Base-by-base conservation (phyloP, 2,888 invertebrate species). In the Noctua janthe region DNA sequence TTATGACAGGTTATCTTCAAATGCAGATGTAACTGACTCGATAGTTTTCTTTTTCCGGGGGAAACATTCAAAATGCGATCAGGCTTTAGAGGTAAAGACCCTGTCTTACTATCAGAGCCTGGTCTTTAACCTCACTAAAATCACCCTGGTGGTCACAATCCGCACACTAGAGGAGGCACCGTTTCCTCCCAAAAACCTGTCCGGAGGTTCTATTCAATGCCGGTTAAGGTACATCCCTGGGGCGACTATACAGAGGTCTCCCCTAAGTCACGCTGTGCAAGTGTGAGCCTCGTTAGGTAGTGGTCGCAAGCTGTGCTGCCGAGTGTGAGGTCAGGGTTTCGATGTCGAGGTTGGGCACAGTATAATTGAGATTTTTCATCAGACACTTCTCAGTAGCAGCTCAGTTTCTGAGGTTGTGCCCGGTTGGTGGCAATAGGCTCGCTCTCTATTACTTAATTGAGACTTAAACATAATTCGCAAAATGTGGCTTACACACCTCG, bases 361-460 rank as follows among this genome's bases (percentile, higher is more conserved):
- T 56, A 23, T 23, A 10, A 23, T 23, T 54, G 10, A 54, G 29
- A 3, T 23, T 54, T 54, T 56, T 56, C 56, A 56, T 23, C 56
- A 23, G 23, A 17, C 23, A 23, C 3, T 23, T 56, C 11, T 23
- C 11, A n/a, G 56, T 56, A 4, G 10, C 56, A 23, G 13, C 59
- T 1, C 59, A 0, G 0, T 0, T 0, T n/a, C 1, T n/a, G 59
- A n/a, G 5, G 5, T 6, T 62, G 7, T 62, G 29, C n/a, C n/a
- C n/a, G 5, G 5, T 2, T n/a, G 59, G 5, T 59, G 13, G 59
- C 13, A n/a, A n/a, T 13, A n/a, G 15, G 15, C 15, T 62, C 35
- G 35, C 35, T 3, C 5, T 62, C 62, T 29, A 6, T 29, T 10
- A 56, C 23, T 23, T 62, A 29, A 62, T 62, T 62, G 62, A 62